Conservation (phyloP, 2,797 vertebrate species). For the Dromococcyx pavoninus region DNA sequence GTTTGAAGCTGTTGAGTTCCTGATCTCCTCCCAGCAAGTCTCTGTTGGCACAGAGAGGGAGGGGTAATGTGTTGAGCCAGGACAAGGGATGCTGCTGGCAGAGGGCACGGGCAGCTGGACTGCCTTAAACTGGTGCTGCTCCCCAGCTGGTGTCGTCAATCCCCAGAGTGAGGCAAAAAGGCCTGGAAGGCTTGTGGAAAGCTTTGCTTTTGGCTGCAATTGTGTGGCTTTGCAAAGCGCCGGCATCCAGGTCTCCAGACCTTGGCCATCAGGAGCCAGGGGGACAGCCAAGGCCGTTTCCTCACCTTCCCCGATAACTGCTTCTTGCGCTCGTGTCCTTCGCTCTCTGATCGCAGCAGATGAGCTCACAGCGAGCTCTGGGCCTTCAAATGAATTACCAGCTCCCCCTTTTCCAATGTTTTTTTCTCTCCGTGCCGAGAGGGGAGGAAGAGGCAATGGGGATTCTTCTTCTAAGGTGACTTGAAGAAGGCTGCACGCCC, state of each 20-base stretch:
- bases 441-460: neutral
- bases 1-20: neutral
- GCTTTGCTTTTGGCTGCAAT: neutral
- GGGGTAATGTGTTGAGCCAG: neutral
- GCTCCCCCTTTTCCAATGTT: neutral
- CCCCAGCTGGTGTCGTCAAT: neutral
- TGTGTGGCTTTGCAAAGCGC: neutral
- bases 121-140: neutral
- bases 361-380: neutral
- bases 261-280: neutral
- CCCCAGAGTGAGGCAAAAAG: neutral
- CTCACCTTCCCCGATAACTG: neutral
- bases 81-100: neutral
- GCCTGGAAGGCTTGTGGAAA: neutral
- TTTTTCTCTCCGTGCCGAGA: neutral
- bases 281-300: neutral
- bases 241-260: neutral
- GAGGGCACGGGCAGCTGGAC: neutral
- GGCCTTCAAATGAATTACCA: neutral
- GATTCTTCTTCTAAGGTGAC: neutral
- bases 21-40: neutral
- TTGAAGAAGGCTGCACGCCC: fast-evolving
- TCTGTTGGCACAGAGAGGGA: neutral
- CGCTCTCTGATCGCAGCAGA: neutral
- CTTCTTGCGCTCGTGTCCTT: fast-evolving